A percentile compares a stretch with the other conserved stretches of the same genome.
Evolutionary conservation across 1,140 invertebrate species (phyloP).

Genomic region (Drosophila rhopaloa): DNA sequence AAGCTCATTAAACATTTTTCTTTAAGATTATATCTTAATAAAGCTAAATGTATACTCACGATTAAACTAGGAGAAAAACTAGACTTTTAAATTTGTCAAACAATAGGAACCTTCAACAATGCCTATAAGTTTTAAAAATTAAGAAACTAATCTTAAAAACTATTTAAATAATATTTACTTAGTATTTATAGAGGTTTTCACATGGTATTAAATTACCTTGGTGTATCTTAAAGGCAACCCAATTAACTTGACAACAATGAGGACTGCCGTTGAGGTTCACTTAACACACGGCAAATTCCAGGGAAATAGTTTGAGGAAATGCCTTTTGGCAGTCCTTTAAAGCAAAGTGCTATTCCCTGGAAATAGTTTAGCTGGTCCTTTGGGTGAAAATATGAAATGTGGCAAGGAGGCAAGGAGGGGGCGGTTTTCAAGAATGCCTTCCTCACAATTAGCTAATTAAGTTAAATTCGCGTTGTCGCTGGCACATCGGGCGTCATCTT

Average conservation of each 20-base stretch:
- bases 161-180: too few relatives aligned
- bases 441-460: conserved; percentile 40
- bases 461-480: conserved; percentile 16
- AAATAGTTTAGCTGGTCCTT: neutral
- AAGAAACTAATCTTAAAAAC: too few relatives aligned
- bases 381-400: neutral
- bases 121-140: too few relatives aligned
- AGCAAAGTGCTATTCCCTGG: neutral
- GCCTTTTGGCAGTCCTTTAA: conserved; percentile 2
- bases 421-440: conserved; percentile 8
- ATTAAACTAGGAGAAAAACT: too few relatives aligned
- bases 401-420: neutral
- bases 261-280: neutral
- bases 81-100: too few relatives aligned
- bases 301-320: neutral
- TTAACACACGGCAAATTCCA: neutral
- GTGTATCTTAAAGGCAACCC: neutral
- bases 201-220: neutral
- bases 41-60: too few relatives aligned
- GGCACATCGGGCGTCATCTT: conserved; percentile 28
- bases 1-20: too few relatives aligned
- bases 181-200: too few relatives aligned
- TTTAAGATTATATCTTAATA: too few relatives aligned
- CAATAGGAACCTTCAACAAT: too few relatives aligned
- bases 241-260: neutral